Conservation (phyloP, 2,888 invertebrate genomes). For the Meganola albula region DNA sequence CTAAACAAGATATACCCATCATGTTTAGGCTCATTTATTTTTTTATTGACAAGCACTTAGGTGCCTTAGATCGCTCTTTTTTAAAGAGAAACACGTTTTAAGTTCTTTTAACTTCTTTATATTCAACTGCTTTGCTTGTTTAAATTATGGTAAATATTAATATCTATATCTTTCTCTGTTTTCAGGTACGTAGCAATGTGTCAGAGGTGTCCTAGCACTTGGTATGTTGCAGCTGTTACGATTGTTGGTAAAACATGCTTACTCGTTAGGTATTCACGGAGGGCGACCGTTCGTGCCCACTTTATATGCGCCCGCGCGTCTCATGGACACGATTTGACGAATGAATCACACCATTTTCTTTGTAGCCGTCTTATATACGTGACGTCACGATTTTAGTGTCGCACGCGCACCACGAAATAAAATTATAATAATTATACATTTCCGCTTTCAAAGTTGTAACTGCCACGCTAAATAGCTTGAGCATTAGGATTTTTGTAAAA, state of each 20-base stretch:
- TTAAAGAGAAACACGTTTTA: no score
- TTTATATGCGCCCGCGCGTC: conserved; percentile 72
- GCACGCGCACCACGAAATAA: conserved; percentile 66
- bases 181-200: conserved; percentile 40
- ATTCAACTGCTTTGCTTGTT: no score
- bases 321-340: conserved; percentile 61
- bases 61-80: no score
- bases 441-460: conserved; percentile 50
- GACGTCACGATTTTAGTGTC: conserved; percentile 70
- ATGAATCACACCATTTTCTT: conserved; percentile 66
- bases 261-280: conserved; percentile 55
- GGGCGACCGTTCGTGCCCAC: conserved; percentile 45
- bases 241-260: conserved; percentile 48
- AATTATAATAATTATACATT: conserved; percentile 57
- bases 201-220: conserved; percentile 29
- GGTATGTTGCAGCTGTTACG: conserved; percentile 37
- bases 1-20: no score
- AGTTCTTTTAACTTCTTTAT: no score
- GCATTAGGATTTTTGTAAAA: no score
- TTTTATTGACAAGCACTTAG: no score
- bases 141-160: no score
- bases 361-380: conserved; percentile 46
- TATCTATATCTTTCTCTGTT: no score
- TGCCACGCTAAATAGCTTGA: no score
- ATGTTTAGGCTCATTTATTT: no score